phyloP scores from a whole-genome alignment of 2,888 invertebrate species.

The Drosophila ezoana region DNA sequence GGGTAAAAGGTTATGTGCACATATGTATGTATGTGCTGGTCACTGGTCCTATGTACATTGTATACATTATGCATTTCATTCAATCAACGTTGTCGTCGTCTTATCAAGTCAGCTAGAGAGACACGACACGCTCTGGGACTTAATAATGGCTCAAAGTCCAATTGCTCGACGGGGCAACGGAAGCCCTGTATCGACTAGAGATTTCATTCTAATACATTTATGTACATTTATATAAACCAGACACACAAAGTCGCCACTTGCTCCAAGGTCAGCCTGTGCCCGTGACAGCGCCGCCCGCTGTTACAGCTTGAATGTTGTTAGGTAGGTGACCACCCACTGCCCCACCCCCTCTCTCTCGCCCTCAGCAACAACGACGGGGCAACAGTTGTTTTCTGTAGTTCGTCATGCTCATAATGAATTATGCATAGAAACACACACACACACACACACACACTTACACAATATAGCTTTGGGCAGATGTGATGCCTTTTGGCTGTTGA shows the following conservation, averaged over 20 bases:
- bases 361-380: not conserved
- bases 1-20: too few species aligned
- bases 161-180: constrained; percentile 5
- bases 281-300: constrained; percentile 4
- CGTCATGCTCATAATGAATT: constrained; percentile 26
- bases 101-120: constrained; percentile 33
- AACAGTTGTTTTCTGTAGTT: constrained; percentile 20
- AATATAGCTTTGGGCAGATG: constrained; percentile 4
- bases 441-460: not conserved
- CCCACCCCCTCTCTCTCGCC: not conserved
- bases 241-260: constrained; percentile 24
- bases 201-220: constrained; percentile 22
- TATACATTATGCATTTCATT: constrained; percentile 15
- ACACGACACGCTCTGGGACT: constrained; percentile 11
- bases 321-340: constrained; percentile 1
- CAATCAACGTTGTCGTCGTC: constrained; percentile 21
- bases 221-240: not conserved
- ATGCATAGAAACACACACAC: constrained; percentile 29
- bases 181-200: constrained; percentile 23
- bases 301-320: constrained; percentile 31
- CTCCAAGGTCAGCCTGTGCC: constrained; percentile 39
- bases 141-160: constrained; percentile 48
- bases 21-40: too few species aligned
- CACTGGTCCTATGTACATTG: not conserved
- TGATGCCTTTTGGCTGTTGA: not conserved